A percentile compares a stretch with the other conserved stretches of the same genome.
Conservation (phyloP, 1,140 invertebrate genomes). For the Oppia nitens region DNA sequence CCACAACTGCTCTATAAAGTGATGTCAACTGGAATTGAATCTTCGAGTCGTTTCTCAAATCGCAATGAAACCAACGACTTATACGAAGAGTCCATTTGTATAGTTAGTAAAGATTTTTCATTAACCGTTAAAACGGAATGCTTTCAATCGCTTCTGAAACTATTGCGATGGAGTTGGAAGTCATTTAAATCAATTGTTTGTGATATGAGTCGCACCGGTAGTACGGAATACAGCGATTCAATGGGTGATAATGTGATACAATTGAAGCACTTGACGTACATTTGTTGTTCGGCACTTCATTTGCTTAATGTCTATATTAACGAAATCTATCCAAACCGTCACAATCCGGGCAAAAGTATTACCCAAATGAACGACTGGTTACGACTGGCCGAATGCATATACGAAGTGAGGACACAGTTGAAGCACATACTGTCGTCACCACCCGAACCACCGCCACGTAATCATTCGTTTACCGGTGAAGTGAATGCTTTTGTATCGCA, state of each 20-base stretch:
- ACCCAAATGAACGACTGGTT: no score
- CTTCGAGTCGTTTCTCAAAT: no score
- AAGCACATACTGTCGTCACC: no score
- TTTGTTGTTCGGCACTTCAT: slow-evolving; percentile 60
- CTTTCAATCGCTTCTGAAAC: slow-evolving; percentile 59
- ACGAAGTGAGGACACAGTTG: no score
- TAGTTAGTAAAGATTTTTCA: background rate
- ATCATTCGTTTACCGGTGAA: no score
- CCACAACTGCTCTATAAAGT: slow-evolving; percentile 76
- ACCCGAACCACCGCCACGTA: no score
- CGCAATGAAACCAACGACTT: background rate
- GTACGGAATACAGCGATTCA: slow-evolving; percentile 25
- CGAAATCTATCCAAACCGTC: slow-evolving; percentile 67
- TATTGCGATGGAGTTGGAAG: slow-evolving; percentile 36
- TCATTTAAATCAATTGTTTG: slow-evolving; percentile 22
- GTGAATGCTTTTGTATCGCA: no score
- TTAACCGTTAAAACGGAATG: slow-evolving; percentile 38
- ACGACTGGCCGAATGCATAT: no score
- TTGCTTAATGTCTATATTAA: slow-evolving; percentile 65
- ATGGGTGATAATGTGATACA: slow-evolving; percentile 35
- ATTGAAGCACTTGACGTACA: slow-evolving; percentile 68
- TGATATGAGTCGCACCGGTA: slow-evolving; percentile 12
- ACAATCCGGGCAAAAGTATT: no score
- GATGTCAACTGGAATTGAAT: no score
- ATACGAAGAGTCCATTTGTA: background rate